Percentiles rank a stretch among this genome's conserved stretches.
Conservation (phyloP, 2,888 invertebrate genomes). For the Diarsia mendica region DNA sequence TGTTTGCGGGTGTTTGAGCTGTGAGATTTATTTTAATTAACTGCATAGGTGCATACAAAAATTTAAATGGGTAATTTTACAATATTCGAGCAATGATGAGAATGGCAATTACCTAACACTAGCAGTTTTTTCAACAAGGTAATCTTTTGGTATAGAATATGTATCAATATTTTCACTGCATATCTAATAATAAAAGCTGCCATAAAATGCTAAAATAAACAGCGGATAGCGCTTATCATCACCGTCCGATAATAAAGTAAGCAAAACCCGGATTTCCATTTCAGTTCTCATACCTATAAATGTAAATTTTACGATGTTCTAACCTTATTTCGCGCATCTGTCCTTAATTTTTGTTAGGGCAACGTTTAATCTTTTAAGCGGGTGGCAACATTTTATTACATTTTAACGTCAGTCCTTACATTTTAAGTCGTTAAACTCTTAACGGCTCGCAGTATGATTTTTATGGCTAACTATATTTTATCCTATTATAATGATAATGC, state of each 20-base stretch:
- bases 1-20: not conserved
- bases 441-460: constrained; percentile 79
- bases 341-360: constrained; percentile 47
- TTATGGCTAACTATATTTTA: constrained; percentile 82
- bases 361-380: constrained; percentile 67
- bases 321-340: constrained; percentile 62
- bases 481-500: constrained; percentile 76
- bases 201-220: not conserved
- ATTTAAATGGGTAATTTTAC: too few relatives aligned
- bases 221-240: constrained; percentile 20
- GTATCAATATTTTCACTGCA: not conserved
- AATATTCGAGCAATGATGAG: too few relatives aligned
- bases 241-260: constrained; percentile 26
- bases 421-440: constrained; percentile 80
- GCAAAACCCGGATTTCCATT: constrained; percentile 25
- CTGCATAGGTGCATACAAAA: too few relatives aligned
- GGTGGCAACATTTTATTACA: constrained; percentile 81
- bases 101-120: too few relatives aligned
- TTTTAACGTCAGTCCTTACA: constrained; percentile 80
- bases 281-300: constrained; percentile 28
- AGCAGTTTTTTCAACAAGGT: not conserved
- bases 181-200: not conserved
- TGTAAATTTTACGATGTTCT: constrained; percentile 35
- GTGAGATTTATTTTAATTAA: not conserved
- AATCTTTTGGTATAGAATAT: not conserved